These are phyloP conservation scores for Haliaeetus leucogaster DNA, from an alignment of 2,113 vertebrate species.

Conservation along the genomic window DNA sequence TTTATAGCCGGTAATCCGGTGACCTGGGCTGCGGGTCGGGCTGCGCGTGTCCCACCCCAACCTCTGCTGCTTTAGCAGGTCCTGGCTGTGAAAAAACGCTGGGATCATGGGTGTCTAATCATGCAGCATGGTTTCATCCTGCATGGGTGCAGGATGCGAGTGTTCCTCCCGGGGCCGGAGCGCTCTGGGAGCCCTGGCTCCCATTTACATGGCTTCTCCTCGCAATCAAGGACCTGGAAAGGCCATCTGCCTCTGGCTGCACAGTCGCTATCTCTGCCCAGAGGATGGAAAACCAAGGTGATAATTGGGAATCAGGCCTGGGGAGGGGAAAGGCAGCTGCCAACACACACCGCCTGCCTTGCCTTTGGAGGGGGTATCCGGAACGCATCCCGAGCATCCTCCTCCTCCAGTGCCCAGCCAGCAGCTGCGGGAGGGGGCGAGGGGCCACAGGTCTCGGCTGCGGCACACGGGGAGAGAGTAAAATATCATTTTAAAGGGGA, in stretches of 20 bases:
- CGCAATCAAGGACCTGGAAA: rapidly evolving
- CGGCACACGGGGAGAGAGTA: conserved; percentile 45
- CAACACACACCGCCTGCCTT: rapidly evolving
- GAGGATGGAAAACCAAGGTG: not conserved
- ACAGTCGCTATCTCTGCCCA: not conserved
- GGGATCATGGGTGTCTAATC: not conserved
- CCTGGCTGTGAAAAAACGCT: not conserved
- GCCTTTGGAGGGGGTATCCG: rapidly evolving
- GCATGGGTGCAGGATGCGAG: not conserved
- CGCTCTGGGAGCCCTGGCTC: rapidly evolving
- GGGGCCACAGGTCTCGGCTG: not conserved
- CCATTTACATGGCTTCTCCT: rapidly evolving
- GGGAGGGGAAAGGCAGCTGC: not conserved
- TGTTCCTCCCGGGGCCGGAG: not conserved
- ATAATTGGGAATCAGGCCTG: rapidly evolving
- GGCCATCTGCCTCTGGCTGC: not conserved
- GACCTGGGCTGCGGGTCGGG: conserved; percentile 40
- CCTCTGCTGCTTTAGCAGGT: not conserved
- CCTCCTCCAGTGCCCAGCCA: not conserved
- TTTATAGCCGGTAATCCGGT: conserved; percentile 25
- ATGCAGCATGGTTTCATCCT: rapidly evolving
- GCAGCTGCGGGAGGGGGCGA: not conserved
- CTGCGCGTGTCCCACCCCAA: not conserved
- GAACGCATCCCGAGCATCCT: not conserved
- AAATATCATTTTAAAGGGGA: conserved; percentile 77